phyloP scores from a whole-genome alignment of 2,797 vertebrate species.

The Cacajao melanocephalus region DNA sequence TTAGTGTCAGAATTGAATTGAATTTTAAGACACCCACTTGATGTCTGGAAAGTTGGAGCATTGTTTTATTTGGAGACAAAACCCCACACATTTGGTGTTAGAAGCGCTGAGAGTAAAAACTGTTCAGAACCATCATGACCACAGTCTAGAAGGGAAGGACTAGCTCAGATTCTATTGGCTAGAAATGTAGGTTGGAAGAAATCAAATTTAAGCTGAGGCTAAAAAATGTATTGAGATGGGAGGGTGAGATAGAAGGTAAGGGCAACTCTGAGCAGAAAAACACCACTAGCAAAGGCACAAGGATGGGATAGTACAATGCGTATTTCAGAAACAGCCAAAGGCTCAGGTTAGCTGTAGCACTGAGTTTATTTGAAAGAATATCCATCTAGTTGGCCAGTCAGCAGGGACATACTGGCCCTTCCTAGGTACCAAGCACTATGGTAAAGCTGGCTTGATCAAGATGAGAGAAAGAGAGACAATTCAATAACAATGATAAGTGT shows the following conservation, averaged over 20 bases:
- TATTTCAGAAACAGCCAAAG: constrained; percentile 20
- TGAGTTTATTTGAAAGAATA: background rate
- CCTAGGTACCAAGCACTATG: background rate
- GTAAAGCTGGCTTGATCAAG: background rate
- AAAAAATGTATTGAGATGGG: background rate
- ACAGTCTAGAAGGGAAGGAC: background rate
- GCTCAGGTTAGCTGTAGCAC: background rate
- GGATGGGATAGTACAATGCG: background rate
- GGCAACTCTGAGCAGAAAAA: background rate
- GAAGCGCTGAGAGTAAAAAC: background rate
- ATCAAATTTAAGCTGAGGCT: background rate
- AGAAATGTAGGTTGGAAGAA: background rate
- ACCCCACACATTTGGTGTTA: background rate
- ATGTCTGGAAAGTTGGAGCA: background rate
- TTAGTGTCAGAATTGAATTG: background rate
- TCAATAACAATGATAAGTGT: background rate
- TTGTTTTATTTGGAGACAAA: background rate
- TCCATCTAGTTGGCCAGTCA: background rate
- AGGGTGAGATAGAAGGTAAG: background rate
- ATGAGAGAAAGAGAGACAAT: background rate
- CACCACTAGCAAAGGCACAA: background rate
- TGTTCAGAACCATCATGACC: background rate
- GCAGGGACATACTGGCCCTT: background rate
- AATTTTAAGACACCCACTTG: background rate
- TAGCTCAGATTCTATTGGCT: background rate